These are phyloP conservation scores for Cabera pusaria DNA, from an alignment of 2,888 invertebrate species.

Conservation along the genomic window DNA sequence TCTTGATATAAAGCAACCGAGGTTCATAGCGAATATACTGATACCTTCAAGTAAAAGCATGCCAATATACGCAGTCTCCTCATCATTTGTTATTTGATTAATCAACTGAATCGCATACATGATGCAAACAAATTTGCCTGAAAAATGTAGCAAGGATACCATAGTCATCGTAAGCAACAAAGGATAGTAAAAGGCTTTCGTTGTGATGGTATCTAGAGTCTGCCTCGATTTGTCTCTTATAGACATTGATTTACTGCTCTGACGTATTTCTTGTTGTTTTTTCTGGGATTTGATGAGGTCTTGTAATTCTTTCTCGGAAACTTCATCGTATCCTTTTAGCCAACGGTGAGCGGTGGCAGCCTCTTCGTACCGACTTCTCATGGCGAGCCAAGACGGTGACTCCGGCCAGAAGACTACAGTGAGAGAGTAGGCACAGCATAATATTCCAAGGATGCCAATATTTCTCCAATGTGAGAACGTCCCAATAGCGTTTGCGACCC, in stretches of 20 bases:
- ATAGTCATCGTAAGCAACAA: background rate
- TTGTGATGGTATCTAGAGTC: background rate
- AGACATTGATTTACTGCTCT: background rate
- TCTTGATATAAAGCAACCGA: slow-evolving; percentile 39
- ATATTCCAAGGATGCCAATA: slow-evolving; percentile 37
- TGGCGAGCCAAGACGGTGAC: slow-evolving; percentile 49
- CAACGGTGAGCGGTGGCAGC: slow-evolving; percentile 40
- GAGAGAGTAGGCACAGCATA: slow-evolving; percentile 35
- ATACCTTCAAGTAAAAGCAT: slow-evolving; percentile 50
- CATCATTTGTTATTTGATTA: slow-evolving; percentile 36
- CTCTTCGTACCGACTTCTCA: slow-evolving; percentile 38
- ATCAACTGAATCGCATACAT: slow-evolving; percentile 45
- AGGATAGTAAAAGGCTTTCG: slow-evolving; percentile 37
- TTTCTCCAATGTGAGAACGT: slow-evolving; percentile 45
- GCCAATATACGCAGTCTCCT: slow-evolving; percentile 38
- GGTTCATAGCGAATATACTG: slow-evolving; percentile 41
- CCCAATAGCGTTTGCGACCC: slow-evolving; percentile 45
- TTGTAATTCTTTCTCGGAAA: slow-evolving; percentile 42
- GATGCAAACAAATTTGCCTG: slow-evolving; percentile 46
- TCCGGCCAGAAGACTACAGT: slow-evolving; percentile 41
- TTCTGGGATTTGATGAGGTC: slow-evolving; percentile 35
- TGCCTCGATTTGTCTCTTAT: background rate
- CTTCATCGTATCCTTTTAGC: slow-evolving; percentile 40
- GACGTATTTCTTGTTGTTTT: slow-evolving; percentile 17
- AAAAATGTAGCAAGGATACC: slow-evolving; percentile 29